Base-by-base conservation (phyloP, 2,888 invertebrate genomes). In the Pheosia gnoma region DNA sequence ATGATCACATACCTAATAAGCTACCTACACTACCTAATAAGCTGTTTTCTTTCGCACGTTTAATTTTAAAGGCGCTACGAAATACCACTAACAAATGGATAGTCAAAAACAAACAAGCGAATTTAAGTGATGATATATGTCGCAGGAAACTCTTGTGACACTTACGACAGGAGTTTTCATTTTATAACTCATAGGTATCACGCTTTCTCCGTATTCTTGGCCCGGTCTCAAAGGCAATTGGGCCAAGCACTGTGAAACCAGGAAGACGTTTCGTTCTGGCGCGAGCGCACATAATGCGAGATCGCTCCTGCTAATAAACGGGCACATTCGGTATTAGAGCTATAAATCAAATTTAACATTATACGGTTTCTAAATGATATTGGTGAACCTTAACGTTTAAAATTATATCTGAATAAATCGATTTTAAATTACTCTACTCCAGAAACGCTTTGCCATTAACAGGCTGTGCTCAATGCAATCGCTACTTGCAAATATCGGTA, bases 161-260 rank as follows among this genome's bases (percentile, higher is more conserved):
- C 71, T 74, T 71, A 73, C 73, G 80, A 81, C 77, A 66, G 68
- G 71, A 74, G 76, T 72, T 81, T 83, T 80, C 74, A 77, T 85
- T 82, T 85, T 80, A 84, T 82, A 80, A 75, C 78, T 78, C 73
- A 72, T 81, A 84, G 87, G 81, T 80, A 82, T 84, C 76, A 77
- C 72, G 84, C 90, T 90, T 90, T 91, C 89, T 85, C 85, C 80
- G 85, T 87, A 87, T 84, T 87, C 82, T 90, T 91, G 91, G 91
- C 90, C 78, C 79, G 75, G 71, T 75, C 81, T 90, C 91, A 92
- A 89, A 88, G 85, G 84, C 83, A 89, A 85, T 77, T 86, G 85
- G 90, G 89, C 80, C 89, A 84, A 80, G 72, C 81, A 71, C 68
- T 67, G 72, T 63, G 74, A 77, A 83, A 87, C 84, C 85, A 86